Conservation (phyloP, 2,797 vertebrate genomes). For the Poliocrania exsul region DNA sequence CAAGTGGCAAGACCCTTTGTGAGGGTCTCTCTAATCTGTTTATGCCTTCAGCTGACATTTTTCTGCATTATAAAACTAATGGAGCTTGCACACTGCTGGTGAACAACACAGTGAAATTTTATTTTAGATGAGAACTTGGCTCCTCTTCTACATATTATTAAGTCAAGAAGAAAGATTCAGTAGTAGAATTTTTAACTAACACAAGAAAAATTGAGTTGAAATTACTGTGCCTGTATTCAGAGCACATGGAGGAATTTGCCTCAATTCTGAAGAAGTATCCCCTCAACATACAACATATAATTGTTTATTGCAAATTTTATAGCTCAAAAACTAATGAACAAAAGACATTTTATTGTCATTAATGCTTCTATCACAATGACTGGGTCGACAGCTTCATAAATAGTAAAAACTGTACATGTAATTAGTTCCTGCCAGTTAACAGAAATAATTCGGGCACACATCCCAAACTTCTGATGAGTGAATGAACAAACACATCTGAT, state of each 20-base stretch:
- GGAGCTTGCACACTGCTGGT: neutral
- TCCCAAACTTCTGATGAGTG: neutral
- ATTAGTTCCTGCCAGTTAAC: conserved; percentile 6
- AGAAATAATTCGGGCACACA: conserved; percentile 3
- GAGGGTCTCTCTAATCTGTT: neutral
- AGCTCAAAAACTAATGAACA: neutral
- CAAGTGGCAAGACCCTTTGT: neutral
- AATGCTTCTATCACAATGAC: neutral
- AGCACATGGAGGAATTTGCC: neutral
- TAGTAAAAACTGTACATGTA: neutral
- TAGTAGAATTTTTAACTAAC: neutral
- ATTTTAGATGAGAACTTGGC: neutral
- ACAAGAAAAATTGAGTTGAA: neutral
- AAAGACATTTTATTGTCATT: neutral
- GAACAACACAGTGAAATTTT: neutral
- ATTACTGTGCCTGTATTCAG: neutral
- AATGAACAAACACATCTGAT: neutral
- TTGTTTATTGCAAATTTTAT: neutral
- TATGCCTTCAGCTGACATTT: neutral
- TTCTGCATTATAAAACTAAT: neutral
- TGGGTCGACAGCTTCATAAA: neutral
- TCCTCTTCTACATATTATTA: neutral
- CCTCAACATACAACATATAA: neutral
- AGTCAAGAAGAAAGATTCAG: neutral
- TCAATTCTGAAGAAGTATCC: neutral